Conservation (phyloP, 2,888 invertebrate genomes). For the Mellilla xanthometata region DNA sequence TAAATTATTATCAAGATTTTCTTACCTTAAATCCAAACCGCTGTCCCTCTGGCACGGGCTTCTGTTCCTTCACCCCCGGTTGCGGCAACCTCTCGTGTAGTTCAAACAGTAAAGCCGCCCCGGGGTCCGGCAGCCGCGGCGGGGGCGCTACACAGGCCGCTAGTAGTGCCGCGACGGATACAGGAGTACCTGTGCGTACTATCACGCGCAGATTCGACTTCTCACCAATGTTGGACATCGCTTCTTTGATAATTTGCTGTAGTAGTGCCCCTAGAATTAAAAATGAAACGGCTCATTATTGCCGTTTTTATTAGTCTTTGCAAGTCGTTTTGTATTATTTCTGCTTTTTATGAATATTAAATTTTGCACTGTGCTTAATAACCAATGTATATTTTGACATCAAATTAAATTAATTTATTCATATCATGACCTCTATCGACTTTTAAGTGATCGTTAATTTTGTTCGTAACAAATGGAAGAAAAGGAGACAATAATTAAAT, state of each 20-base stretch:
- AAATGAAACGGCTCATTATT: too few species aligned
- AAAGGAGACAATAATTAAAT: too few species aligned
- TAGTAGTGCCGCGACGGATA: conserved; percentile 82
- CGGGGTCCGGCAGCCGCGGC: conserved; percentile 82
- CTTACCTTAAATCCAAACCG: conserved; percentile 68
- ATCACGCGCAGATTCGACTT: conserved; percentile 59
- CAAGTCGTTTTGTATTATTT: too few species aligned
- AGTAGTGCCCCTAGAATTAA: conserved; percentile 75
- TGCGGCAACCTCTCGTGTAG: conserved; percentile 68
- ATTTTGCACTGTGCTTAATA: too few species aligned
- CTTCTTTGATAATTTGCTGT: conserved; percentile 79
- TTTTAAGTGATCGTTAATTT: too few species aligned
- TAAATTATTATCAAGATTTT: too few species aligned
- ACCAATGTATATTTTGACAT: too few species aligned
- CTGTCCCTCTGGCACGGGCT: conserved; percentile 54
- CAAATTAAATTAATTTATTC: too few species aligned
- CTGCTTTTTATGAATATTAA: too few species aligned
- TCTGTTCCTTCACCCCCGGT: conserved; percentile 54
- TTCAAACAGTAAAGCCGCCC: conserved; percentile 81
- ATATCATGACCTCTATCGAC: too few species aligned
- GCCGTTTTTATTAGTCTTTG: too few species aligned
- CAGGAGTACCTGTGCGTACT: conserved; percentile 84
- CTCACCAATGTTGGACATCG: conserved; percentile 54
- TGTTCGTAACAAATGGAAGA: too few species aligned
- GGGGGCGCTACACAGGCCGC: conserved; percentile 81